Conservation (phyloP, 2,797 vertebrate species). For the Sebastes baramenuke region DNA sequence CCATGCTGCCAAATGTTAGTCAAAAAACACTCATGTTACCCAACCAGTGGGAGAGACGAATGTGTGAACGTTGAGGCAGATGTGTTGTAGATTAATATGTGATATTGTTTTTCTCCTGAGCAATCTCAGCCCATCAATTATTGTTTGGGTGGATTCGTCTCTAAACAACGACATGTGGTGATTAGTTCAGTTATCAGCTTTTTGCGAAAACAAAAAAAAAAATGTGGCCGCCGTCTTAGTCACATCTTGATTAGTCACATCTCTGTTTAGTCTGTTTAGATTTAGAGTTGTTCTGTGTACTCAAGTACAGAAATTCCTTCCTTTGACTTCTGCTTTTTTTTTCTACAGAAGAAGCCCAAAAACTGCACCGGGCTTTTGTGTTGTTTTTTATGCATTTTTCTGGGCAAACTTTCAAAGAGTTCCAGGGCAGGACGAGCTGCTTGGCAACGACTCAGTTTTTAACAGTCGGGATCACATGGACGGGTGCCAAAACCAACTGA, state of each 20-base stretch:
- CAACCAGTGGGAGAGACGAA: slow-evolving; percentile 32
- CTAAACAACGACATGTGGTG: slow-evolving; percentile 22
- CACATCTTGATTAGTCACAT: slow-evolving; percentile 72
- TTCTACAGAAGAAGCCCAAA: neutral
- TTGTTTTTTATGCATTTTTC: slow-evolving; percentile 44
- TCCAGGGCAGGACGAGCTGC: slow-evolving; percentile 50
- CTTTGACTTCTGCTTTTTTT: slow-evolving; percentile 60
- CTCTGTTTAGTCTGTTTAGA: slow-evolving; percentile 74
- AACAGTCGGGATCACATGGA: slow-evolving; percentile 69
- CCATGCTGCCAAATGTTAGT: slow-evolving; percentile 69
- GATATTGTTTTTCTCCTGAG: slow-evolving; percentile 15
- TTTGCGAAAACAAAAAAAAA: slow-evolving; percentile 17
- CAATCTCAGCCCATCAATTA: slow-evolving; percentile 4
- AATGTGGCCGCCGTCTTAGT: slow-evolving; percentile 56
- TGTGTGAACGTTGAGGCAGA: slow-evolving; percentile 42
- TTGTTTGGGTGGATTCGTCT: neutral
- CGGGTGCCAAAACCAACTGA: slow-evolving; percentile 66
- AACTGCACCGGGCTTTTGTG: slow-evolving; percentile 22
- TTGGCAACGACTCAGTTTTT: slow-evolving; percentile 54
- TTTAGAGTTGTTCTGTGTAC: slow-evolving; percentile 45
- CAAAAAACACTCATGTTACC: slow-evolving; percentile 44
- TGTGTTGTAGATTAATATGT: slow-evolving; percentile 40
- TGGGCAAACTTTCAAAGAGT: slow-evolving; percentile 57
- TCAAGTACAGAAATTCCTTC: slow-evolving; percentile 33
- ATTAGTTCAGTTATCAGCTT: slow-evolving; percentile 39